Evolutionary conservation across 2,888 invertebrate genomes (phyloP).

Genomic region (Habrosyne pyritoides): DNA sequence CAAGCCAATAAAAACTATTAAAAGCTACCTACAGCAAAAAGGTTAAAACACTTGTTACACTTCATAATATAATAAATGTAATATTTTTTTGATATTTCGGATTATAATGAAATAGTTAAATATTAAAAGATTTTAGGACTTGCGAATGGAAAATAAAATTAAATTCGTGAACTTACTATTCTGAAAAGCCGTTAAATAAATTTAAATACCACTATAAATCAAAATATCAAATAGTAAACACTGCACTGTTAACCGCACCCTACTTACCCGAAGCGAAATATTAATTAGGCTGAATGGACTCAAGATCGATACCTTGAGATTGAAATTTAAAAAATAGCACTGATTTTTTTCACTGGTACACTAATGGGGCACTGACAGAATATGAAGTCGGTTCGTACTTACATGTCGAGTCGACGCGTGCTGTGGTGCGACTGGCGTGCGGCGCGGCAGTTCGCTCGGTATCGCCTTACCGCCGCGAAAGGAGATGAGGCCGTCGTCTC

Average conservation of each 20-base stretch:
- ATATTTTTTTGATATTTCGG: background rate
- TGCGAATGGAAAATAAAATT: background rate
- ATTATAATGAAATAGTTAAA: background rate
- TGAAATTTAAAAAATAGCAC: slow-evolving; percentile 55
- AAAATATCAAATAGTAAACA: slow-evolving; percentile 37
- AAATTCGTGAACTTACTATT: background rate
- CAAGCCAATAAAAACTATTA: slow-evolving; percentile 8
- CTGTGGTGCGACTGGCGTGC: slow-evolving; percentile 81
- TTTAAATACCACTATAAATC: slow-evolving; percentile 17
- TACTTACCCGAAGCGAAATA: slow-evolving; percentile 56
- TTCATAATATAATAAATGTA: background rate
- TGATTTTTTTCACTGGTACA: slow-evolving; percentile 61
- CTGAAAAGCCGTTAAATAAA: slow-evolving; percentile 6
- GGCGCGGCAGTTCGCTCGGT: slow-evolving; percentile 62
- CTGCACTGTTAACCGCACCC: slow-evolving; percentile 52
- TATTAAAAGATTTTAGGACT: background rate
- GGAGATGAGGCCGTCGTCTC: slow-evolving; percentile 66
- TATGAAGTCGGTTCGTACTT: slow-evolving; percentile 59
- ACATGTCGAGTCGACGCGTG: slow-evolving; percentile 84
- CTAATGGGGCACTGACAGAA: slow-evolving; percentile 61
- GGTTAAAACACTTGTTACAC: background rate
- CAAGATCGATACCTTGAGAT: slow-evolving; percentile 60
- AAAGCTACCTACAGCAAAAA: background rate
- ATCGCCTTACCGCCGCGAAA: slow-evolving; percentile 82
- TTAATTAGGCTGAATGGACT: slow-evolving; percentile 24